Evolutionary conservation across 2,113 vertebrate genomes (phyloP).

Genomic region (Neogobius melanostomus): DNA sequence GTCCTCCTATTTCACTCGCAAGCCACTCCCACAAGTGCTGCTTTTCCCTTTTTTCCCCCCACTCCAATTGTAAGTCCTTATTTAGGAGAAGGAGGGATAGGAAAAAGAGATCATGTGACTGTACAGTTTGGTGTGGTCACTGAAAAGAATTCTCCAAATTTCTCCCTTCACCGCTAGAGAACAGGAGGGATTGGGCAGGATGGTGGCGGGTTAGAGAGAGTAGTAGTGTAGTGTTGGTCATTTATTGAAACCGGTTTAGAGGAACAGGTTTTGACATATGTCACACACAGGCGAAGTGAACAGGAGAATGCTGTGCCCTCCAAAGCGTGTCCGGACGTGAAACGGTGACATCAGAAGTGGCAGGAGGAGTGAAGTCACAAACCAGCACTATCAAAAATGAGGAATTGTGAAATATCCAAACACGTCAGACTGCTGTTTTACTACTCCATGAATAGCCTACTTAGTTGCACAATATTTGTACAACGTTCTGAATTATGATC

Average conservation of each 20-base stretch:
- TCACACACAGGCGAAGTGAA: not conserved
- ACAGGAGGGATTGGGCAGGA: conserved; percentile 24
- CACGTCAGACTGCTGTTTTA: not conserved
- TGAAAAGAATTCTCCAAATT: conserved; percentile 73
- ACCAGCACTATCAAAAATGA: not conserved
- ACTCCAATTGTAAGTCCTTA: conserved; percentile 66
- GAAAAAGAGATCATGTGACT: conserved; percentile 56
- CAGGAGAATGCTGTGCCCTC: conserved; percentile 14
- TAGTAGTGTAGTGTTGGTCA: conserved; percentile 12
- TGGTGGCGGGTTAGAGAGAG: conserved; percentile 29
- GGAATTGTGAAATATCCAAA: conserved; percentile 7
- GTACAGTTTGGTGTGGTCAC: conserved; percentile 61
- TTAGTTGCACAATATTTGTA: not conserved
- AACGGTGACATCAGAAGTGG: conserved; percentile 33
- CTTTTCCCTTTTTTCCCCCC: conserved; percentile 40
- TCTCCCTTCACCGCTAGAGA: conserved; percentile 55
- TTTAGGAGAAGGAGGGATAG: conserved; percentile 67
- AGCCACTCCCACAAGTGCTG: conserved; percentile 46
- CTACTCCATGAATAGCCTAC: not conserved
- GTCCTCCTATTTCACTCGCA: conserved; percentile 59
- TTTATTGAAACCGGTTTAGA: conserved; percentile 30
- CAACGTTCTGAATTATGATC: not conserved
- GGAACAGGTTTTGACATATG: conserved; percentile 14
- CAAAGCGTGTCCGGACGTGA: conserved; percentile 36
- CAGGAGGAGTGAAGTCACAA: conserved; percentile 35